phyloP scores from a whole-genome alignment of 2,113 vertebrate species.

The Caloenas nicobarica region DNA sequence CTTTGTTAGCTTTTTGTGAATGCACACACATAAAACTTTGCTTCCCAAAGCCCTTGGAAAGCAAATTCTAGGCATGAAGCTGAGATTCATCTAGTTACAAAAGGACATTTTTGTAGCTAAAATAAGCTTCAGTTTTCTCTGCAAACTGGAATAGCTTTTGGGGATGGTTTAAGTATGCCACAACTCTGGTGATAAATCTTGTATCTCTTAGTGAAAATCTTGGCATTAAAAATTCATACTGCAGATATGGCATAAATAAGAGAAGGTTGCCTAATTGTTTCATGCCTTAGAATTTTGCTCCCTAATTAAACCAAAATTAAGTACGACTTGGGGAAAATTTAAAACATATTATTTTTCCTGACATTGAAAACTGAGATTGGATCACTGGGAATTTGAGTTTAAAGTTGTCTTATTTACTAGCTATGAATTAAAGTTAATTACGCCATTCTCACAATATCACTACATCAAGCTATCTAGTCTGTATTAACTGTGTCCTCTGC shows the following conservation, averaged over 20 bases:
- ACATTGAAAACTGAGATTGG: neutral
- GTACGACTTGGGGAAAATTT: neutral
- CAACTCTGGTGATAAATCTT: neutral
- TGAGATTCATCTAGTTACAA: neutral
- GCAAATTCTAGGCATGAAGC: slow-evolving; percentile 6
- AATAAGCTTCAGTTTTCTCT: slow-evolving; percentile 20
- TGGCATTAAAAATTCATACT: slow-evolving; percentile 6
- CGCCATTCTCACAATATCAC: neutral
- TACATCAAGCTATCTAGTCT: neutral
- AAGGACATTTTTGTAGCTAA: slow-evolving; percentile 26
- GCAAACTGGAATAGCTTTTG: neutral
- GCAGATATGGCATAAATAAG: slow-evolving; percentile 14
- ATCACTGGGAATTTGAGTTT: neutral
- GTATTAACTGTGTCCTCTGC: neutral
- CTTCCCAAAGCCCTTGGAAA: neutral
- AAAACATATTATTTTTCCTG: neutral
- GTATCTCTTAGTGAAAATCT: neutral
- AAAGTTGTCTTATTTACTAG: neutral
- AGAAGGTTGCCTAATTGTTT: neutral
- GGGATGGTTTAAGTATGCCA: neutral
- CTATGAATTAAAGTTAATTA: neutral
- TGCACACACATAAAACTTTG: neutral
- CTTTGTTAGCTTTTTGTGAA: neutral
- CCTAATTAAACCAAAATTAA: slow-evolving; percentile 1
- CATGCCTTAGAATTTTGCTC: slow-evolving; percentile 9